Base-by-base conservation (phyloP, 2,113 vertebrate species). In the Tachuris rubrigastra region DNA sequence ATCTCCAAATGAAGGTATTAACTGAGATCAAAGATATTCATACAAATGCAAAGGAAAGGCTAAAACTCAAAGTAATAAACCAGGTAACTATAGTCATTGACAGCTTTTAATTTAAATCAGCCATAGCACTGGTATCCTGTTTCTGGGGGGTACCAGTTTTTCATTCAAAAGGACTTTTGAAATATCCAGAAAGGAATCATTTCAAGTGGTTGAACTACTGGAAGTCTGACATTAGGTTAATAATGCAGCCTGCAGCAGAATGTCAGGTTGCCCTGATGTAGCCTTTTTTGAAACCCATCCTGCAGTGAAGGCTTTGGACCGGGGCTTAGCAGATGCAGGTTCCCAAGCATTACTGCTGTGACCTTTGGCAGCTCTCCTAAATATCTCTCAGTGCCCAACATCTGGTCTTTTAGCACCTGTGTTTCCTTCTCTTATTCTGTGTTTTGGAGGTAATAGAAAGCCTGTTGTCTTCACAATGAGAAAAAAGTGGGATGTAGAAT, bases 1-100 rank as follows among this genome's bases (percentile, higher is more conserved):
- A 86, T 95, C 85, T 82, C 62, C 73, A 88, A 88, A 84, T 89
- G 67, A 89, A 94, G 66, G 73, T 90, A 81, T 96, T 96, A 91
- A 56, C 49, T 21, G 62, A 96, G 90, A 95, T 98, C 92, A 97
- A 97, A 97, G 93, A 59, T 96, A 74, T 17, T 85, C 42, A 27
- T 63, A 69, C 50, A 72, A 88, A 72, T 72, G 28, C 56, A 93
- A 95, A 88, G 35, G 39, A 31, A 77, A 86, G 63, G 47, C 74
- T 30, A 78, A 81, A 96, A 58, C 76, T 79, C 89, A 74, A 63
- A 47, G 58, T 71, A 93, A 91, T 88, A 68, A 95, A 44, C 15
- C 52, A 90, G 71, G 80, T 74, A 85, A 79, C 87, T 53, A 47
- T 13, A 69, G 78, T 59, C 89, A 95, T 76, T 95, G 93, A 92